Evolutionary conservation across 1,140 invertebrate species (phyloP), one percentile per base, ranked within the genome.

Genomic region (Drosophila saltans): DNA sequence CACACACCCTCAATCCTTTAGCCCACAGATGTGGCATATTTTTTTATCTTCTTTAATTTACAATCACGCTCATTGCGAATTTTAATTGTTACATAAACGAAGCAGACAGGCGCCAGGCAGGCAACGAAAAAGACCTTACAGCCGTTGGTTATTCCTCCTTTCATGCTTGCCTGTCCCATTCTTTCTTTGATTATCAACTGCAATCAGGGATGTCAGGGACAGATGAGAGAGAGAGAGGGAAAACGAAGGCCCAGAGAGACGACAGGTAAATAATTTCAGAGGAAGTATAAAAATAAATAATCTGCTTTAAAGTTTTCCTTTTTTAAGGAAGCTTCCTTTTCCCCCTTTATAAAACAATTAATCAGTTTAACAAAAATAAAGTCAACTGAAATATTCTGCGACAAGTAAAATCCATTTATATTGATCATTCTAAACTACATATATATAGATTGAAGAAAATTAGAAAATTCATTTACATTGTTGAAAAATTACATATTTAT

Each of bases 1-100:
- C 28, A 39, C 7, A 60, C 9, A 28, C 36, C 39, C 16, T 16
- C 59, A 69, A 67, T 66, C 59, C 72, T 41, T 61, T 60, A 58
- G 39, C 58, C 70, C 66, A 43, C 82, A 81, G 75, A 66, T 77
- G 69, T 59, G 69, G 72, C 75, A 81, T 74, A 77, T 74, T 75
- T 69, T 80, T 86, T 85, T 81, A 86, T 81, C 80, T 81, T 66
- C 75, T 81, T 85, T 85, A 85, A 85, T 85, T 85, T 85, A 85
- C 82, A 85, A 86, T 86, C 82, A 79, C 68, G 75, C 78, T 81
- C 74, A 72, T 68, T 83, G 63, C 80, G 80, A 70, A 69, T 79
- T 81, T 85, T 85, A 85, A 85, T 86, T 85, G 82, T 86, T 86
- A 75, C 66, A 86, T 85, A 85, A 86, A 59, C 78, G 82, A 85